These are phyloP conservation scores for Adelphocoris suturalis DNA, from an alignment of 2,888 invertebrate genomes.

Conservation along the genomic window DNA sequence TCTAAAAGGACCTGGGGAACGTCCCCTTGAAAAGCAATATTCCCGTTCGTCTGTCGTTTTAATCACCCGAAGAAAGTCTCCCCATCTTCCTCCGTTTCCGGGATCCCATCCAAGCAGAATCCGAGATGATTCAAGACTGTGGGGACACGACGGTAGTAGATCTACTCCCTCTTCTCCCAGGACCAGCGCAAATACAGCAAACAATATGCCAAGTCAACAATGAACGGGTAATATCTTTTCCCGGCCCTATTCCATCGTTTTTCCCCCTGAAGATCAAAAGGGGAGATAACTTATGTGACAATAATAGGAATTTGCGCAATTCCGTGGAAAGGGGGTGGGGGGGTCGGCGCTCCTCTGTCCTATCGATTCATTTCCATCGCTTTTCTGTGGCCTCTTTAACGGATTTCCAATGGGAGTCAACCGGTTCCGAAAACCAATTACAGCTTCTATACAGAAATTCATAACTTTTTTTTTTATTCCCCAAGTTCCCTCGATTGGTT, in stretches of 20 bases:
- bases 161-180: neutral
- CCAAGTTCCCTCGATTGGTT: slow-evolving; percentile 32
- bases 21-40: neutral
- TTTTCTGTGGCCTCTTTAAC: slow-evolving; percentile 59
- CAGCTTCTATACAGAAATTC: slow-evolving; percentile 56
- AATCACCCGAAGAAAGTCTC: slow-evolving; percentile 21
- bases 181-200: slow-evolving; percentile 41
- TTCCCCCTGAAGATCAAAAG: slow-evolving; percentile 61
- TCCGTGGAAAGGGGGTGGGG: slow-evolving; percentile 13
- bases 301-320: slow-evolving; percentile 69
- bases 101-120: slow-evolving; percentile 11
- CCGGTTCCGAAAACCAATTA: slow-evolving; percentile 61
- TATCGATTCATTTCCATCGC: slow-evolving; percentile 68
- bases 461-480: slow-evolving; percentile 49
- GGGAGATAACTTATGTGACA: slow-evolving; percentile 70
- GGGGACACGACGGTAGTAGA: neutral
- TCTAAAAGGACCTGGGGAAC: neutral
- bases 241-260: slow-evolving; percentile 6
- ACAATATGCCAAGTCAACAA: slow-evolving; percentile 68
- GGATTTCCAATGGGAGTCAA: slow-evolving; percentile 57
- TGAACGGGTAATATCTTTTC: slow-evolving; percentile 65
- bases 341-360: neutral
- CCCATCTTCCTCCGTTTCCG: neutral
- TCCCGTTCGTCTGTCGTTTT: slow-evolving; percentile 24
- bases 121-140: slow-evolving; percentile 28